Base-by-base conservation (phyloP, 2,888 invertebrate genomes). In the Pammene aurita region DNA sequence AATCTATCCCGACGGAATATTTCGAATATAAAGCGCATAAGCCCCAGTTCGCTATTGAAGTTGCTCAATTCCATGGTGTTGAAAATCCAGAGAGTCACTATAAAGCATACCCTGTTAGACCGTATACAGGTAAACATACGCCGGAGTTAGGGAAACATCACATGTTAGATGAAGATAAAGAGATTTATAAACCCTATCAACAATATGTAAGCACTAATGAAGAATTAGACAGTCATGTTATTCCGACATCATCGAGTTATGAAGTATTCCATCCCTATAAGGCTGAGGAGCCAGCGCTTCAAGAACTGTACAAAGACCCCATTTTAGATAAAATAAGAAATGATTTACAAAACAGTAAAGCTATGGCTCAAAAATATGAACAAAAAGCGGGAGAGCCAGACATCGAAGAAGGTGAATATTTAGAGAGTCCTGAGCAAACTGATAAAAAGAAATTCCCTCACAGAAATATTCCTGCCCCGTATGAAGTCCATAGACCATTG, bases 251-350 rank as follows among this genome's bases (percentile, higher is more conserved):
- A 1, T 81, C 82, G 5, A 84, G 83, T 57, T 92, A 89, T 76
- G 89, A 92, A 79, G 80, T 90, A 5, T 92, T 84, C 64, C 92
- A 93, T 75, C 92, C 93, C 0, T 93, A 93, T 57, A 81, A 89
- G 77, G 83, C 83, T 0, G 92, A 92, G 74, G 85, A 85, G 71
- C 88, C 87, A 14, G 85, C 84, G 6, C 78, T 92, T 50, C 81
- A 88, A 73, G 78, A 82, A 16, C 78, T 92, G 52, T 88, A 91
- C 58, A 85, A 84, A 75, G 88, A 92, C 74, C 88, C 90, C n/a
- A 74, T 87, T 5, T 72, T 89, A 70, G 75, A 78, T 60, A 87
- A 91, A 79, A 87, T 89, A 56, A 82, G 85, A 73, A 81, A 83
- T 66, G 87, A 88, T 72, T 79, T 91, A 50, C 79, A 84, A 48